phyloP scores from a whole-genome alignment of 2,113 vertebrate species.

The Nesogale talazaci region DNA sequence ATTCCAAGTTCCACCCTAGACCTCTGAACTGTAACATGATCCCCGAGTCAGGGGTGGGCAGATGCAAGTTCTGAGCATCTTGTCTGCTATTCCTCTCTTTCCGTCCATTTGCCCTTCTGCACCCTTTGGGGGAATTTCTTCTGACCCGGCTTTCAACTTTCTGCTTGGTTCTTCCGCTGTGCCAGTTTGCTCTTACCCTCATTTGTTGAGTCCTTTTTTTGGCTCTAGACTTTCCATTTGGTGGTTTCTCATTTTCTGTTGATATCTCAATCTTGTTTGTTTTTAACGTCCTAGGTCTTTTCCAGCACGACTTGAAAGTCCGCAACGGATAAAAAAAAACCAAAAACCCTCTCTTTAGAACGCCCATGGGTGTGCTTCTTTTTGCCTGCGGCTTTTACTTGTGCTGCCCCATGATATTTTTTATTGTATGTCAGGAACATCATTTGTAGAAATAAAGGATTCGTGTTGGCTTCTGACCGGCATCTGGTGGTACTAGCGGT shows the following conservation, averaged over 20 bases:
- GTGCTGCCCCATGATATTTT: not conserved
- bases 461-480: not conserved
- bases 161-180: constrained; percentile 27
- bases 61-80: not conserved
- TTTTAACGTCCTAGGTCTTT: not conserved
- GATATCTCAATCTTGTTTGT: not conserved
- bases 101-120: not conserved
- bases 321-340: constrained; percentile 33
- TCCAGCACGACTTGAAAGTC: constrained; percentile 40
- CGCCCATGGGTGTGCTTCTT: not conserved
- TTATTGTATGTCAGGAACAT: not conserved
- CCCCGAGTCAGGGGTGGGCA: not conserved
- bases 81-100: not conserved
- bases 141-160: constrained; percentile 22
- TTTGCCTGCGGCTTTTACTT: not conserved
- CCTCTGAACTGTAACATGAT: constrained; percentile 20
- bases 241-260: constrained; percentile 14
- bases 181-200: constrained; percentile 18
- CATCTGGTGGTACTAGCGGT: not conserved
- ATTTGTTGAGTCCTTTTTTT: constrained; percentile 15
- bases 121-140: constrained; percentile 25
- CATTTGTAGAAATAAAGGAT: constrained; percentile 16
- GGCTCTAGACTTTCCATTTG: constrained; percentile 20
- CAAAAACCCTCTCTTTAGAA: not conserved
- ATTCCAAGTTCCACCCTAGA: constrained; percentile 36